Evolutionary conservation across 2,113 vertebrate species (phyloP).

Genomic region (Lota lota): DNA sequence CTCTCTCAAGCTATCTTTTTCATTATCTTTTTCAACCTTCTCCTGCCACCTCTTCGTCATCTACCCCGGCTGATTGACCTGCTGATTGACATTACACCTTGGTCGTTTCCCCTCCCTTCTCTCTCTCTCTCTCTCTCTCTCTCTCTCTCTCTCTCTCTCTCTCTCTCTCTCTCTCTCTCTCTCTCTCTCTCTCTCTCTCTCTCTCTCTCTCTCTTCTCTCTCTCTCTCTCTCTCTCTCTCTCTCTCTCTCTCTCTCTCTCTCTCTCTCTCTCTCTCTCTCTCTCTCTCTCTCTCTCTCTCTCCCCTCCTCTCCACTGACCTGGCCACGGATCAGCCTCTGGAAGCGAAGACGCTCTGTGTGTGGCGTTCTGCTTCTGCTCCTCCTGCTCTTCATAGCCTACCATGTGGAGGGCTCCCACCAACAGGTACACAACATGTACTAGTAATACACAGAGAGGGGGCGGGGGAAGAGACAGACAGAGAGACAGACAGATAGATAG

Average conservation of each 20-base stretch:
- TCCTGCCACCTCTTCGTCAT: background rate
- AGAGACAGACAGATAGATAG: background rate
- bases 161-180: background rate
- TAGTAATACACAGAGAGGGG: background rate
- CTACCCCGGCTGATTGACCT: background rate
- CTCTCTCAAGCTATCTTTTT: background rate
- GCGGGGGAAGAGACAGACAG: background rate
- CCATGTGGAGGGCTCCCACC: constrained; percentile 84
- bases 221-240: background rate
- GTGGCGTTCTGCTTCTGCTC: constrained; percentile 71
- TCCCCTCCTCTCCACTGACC: background rate
- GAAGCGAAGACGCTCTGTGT: no score
- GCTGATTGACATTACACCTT: no score
- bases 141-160: background rate
- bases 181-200: background rate
- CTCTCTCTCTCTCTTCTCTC: background rate
- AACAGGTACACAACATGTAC: constrained; percentile 74
- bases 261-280: background rate
- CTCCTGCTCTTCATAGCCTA: constrained; percentile 75
- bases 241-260: background rate
- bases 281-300: background rate
- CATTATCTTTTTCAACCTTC: background rate
- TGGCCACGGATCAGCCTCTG: background rate
- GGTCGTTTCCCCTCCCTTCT: no score
- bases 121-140: constrained; percentile 1